These are phyloP conservation scores for Dipodomys stephensi DNA, from an alignment of 2,113 vertebrate species.

Conservation along the genomic window DNA sequence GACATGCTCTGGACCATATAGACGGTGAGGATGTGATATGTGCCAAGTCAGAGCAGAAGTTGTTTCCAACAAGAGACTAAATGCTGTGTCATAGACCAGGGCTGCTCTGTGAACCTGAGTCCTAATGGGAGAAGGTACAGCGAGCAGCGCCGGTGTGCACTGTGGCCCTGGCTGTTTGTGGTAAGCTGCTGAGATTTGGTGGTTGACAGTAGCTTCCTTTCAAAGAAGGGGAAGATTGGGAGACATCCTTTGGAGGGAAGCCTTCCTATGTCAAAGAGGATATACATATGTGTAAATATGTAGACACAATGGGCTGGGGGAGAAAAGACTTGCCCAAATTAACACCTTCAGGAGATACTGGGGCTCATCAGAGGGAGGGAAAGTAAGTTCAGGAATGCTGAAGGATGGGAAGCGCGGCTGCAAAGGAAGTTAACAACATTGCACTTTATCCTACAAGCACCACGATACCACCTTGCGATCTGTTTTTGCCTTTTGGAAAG, in stretches of 20 bases:
- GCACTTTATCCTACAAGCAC: neutral
- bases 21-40: neutral
- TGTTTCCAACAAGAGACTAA: neutral
- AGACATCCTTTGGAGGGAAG: neutral
- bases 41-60: neutral
- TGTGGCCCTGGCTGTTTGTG: neutral
- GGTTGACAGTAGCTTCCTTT: neutral
- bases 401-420: neutral
- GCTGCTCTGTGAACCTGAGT: neutral
- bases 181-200: neutral
- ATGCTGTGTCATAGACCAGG: neutral
- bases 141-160: neutral
- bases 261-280: neutral
- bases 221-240: neutral
- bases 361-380: neutral
- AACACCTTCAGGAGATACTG: neutral
- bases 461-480: neutral
- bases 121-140: neutral
- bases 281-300: neutral
- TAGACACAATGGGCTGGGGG: neutral
- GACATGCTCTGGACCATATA: neutral
- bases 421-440: neutral
- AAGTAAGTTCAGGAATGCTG: neutral
- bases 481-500: slow-evolving; percentile 35
- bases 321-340: neutral